Evolutionary conservation across 2,888 invertebrate species (phyloP).

Genomic region (Trissonchulus sp.): DNA sequence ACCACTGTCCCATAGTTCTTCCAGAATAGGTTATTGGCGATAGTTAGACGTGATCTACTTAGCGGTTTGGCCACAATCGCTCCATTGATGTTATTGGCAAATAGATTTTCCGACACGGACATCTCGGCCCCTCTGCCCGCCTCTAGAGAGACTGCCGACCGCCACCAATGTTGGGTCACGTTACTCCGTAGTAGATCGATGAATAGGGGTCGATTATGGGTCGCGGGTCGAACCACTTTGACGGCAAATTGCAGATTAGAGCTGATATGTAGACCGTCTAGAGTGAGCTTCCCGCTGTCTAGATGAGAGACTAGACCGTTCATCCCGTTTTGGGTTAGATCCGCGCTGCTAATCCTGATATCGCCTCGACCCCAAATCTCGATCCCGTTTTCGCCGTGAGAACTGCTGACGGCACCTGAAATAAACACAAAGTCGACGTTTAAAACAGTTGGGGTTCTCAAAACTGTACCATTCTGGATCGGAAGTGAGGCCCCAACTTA

Average conservation of each 20-base stretch:
- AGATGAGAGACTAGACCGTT: background rate
- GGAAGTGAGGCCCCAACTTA: too few relatives aligned
- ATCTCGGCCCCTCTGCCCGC: background rate
- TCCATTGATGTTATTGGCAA: background rate
- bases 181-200: background rate
- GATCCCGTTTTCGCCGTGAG: background rate
- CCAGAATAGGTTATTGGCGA: background rate
- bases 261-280: background rate
- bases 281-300: background rate
- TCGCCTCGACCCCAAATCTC: background rate
- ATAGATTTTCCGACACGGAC: background rate
- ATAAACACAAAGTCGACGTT: background rate
- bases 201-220: background rate
- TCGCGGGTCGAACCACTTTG: background rate
- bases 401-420: background rate
- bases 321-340: background rate
- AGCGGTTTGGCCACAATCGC: background rate
- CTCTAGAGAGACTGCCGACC: slow-evolving; percentile 6
- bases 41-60: background rate
- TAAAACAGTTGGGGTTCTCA: too few relatives aligned
- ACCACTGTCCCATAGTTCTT: background rate
- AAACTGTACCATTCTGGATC: too few relatives aligned
- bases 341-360: background rate
- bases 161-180: slow-evolving; percentile 24
- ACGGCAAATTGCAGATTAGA: background rate